phyloP scores from a whole-genome alignment of 2,888 invertebrate species.

The Hetaerina titia region DNA sequence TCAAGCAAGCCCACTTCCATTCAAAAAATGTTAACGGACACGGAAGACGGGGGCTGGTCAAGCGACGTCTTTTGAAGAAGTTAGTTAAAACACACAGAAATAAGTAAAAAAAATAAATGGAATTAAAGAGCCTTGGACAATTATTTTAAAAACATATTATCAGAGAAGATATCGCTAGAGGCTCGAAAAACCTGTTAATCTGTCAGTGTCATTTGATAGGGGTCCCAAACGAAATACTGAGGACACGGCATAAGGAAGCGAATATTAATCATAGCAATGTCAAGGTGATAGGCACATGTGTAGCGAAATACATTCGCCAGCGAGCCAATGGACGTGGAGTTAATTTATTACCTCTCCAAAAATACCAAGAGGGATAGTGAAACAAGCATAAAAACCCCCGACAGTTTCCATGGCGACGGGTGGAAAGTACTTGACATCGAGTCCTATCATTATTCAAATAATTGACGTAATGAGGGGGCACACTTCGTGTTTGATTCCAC shows the following conservation, averaged over 20 bases:
- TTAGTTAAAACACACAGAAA: too few species aligned
- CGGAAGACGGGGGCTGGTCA: neutral
- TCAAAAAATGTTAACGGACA: neutral
- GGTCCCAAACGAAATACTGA: too few species aligned
- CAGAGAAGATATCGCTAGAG: too few species aligned
- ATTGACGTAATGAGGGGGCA: neutral
- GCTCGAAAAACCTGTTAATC: too few species aligned
- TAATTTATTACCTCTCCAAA: neutral
- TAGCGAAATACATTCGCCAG: neutral
- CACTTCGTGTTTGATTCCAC: neutral
- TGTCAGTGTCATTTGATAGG: too few species aligned
- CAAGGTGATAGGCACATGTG: neutral
- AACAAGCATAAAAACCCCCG: neutral
- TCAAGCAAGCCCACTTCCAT: neutral
- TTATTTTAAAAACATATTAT: too few species aligned
- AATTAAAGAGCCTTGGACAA: too few species aligned
- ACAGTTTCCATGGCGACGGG: neutral
- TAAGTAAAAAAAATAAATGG: too few species aligned
- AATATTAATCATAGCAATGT: neutral
- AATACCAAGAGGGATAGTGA: neutral
- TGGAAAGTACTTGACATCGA: neutral
- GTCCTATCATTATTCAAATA: neutral
- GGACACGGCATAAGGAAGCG: neutral
- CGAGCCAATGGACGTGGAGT: neutral
- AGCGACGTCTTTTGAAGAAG: too few species aligned